phyloP scores from a whole-genome alignment of 2,113 vertebrate genomes.

The Leiothrix lutea region DNA sequence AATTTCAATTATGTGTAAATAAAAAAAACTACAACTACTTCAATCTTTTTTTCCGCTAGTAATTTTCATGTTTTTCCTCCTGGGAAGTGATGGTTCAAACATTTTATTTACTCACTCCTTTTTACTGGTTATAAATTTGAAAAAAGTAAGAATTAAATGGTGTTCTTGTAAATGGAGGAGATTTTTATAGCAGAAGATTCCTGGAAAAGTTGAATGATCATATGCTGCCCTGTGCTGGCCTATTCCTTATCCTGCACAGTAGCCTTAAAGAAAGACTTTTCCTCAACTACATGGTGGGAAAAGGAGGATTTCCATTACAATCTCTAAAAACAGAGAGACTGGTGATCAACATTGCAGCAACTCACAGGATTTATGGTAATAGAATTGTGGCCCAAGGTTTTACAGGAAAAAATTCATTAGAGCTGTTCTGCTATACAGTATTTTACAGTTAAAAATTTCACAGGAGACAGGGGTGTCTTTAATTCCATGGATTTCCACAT shows the following conservation, averaged over 20 bases:
- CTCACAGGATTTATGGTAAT: not conserved
- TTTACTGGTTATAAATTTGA: not conserved
- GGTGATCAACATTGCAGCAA: not conserved
- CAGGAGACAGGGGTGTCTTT: not conserved
- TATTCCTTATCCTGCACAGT: not conserved
- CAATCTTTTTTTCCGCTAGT: not conserved
- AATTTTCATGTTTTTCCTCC: not conserved
- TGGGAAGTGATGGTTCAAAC: not conserved
- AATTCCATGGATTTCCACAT: not conserved
- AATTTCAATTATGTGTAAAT: not conserved
- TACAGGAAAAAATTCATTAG: not conserved
- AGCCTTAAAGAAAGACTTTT: not conserved
- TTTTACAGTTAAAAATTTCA: not conserved
- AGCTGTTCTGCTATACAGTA: not conserved
- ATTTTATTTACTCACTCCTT: not conserved
- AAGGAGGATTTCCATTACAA: not conserved
- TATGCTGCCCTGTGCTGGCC: not conserved
- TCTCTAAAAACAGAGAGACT: not conserved
- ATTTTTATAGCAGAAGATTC: not conserved
- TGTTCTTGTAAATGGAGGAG: not conserved
- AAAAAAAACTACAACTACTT: not conserved
- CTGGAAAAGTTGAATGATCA: not conserved
- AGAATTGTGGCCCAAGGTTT: not conserved
- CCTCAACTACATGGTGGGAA: not conserved
- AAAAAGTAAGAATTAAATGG: accelerated